Evolutionary conservation across 1,140 invertebrate genomes (phyloP).

Genomic region (Danaus plexippus): DNA sequence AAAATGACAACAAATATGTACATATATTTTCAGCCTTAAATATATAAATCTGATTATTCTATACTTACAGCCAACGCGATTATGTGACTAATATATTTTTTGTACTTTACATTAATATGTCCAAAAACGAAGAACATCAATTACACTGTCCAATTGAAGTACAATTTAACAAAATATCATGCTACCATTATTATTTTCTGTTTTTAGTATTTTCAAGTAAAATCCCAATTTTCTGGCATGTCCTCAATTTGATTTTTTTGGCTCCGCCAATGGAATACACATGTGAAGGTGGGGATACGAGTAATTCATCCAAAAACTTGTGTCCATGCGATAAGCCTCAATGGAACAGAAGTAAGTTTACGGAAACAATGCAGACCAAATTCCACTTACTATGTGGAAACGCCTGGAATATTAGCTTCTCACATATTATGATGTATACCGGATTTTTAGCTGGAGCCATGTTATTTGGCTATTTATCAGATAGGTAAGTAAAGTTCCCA

Average conservation of each 20-base stretch:
- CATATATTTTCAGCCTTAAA: neutral
- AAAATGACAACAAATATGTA: slow-evolving; percentile 7
- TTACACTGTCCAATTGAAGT: slow-evolving; percentile 45
- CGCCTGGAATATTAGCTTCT: slow-evolving; percentile 44
- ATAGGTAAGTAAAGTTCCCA: slow-evolving; percentile 27
- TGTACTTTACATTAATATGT: slow-evolving; percentile 20
- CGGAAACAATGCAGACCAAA: slow-evolving; percentile 47
- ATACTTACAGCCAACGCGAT: slow-evolving; percentile 18
- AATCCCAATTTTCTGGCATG: slow-evolving; percentile 45
- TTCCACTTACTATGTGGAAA: slow-evolving; percentile 36
- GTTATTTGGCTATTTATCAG: slow-evolving; percentile 45
- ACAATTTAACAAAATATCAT: slow-evolving; percentile 32
- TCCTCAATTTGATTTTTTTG: slow-evolving; percentile 43
- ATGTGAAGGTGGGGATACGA: slow-evolving; percentile 21
- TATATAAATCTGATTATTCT: no score
- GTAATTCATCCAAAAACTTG: slow-evolving; percentile 25
- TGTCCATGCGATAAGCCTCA: slow-evolving; percentile 41
- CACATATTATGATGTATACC: slow-evolving; percentile 40
- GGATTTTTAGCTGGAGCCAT: slow-evolving; percentile 41
- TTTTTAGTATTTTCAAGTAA: slow-evolving; percentile 36
- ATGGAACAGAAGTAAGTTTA: slow-evolving; percentile 44
- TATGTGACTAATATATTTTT: neutral
- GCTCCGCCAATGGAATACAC: slow-evolving; percentile 43
- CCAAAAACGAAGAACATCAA: slow-evolving; percentile 22
- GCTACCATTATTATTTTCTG: slow-evolving; percentile 46